Evolutionary conservation across 2,888 invertebrate species (phyloP).

Genomic region (Eucera pruinosa): DNA sequence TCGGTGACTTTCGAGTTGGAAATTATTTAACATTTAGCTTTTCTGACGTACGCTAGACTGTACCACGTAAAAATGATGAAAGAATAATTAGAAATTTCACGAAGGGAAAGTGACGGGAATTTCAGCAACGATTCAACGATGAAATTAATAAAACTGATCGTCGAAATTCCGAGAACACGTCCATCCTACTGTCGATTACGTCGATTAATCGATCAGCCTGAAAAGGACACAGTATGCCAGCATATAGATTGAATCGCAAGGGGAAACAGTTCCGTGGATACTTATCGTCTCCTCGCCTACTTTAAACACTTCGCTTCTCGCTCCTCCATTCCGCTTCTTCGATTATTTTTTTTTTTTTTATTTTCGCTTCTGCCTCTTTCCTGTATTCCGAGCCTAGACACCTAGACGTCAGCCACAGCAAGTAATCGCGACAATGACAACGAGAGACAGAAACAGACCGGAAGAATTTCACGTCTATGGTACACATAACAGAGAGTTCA

Average conservation of each 20-base stretch:
- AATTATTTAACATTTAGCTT: no score
- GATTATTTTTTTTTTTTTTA: conserved; percentile 29
- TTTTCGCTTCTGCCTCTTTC: conserved; percentile 61
- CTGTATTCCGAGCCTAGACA: conserved; percentile 59
- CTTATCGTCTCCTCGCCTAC: conserved; percentile 41
- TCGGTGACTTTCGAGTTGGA: no score
- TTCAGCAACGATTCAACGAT: conserved; percentile 1
- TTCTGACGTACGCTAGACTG: no score
- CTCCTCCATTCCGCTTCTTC: conserved; percentile 57
- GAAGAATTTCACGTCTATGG: not conserved
- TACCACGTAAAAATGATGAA: not conserved
- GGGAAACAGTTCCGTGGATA: conserved; percentile 32
- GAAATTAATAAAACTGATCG: not conserved
- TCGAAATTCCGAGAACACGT: conserved; percentile 46
- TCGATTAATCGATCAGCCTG: conserved; percentile 23
- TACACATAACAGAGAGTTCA: not conserved
- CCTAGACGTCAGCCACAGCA: conserved; percentile 68
- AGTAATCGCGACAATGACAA: conserved; percentile 46
- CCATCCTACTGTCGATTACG: conserved; percentile 3
- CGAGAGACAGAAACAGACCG: conserved; percentile 36
- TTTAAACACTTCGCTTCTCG: conserved; percentile 51
- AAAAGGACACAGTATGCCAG: not conserved
- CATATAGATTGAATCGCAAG: conserved; percentile 31
- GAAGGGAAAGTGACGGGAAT: no score
- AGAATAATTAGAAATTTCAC: not conserved